Evolutionary conservation across 2,113 vertebrate genomes (phyloP), one percentile per base, ranked within the genome.

Genomic region (Heteronetta atricapilla): DNA sequence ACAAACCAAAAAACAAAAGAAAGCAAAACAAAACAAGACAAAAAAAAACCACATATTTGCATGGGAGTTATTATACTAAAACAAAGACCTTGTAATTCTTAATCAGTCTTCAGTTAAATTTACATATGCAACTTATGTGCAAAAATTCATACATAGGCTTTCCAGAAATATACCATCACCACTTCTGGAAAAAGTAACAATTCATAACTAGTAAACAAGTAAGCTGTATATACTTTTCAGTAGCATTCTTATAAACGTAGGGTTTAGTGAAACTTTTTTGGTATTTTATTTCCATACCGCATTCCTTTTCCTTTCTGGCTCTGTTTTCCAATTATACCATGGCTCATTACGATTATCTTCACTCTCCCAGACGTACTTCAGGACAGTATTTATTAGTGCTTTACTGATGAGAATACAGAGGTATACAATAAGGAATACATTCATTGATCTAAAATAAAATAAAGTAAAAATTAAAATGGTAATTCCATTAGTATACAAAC

Each of bases 351-450:
- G 96, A 97, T 98, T 98, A 3, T 98, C 97, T 46, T 99, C 97
- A 6, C 98, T 99, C 98, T 99, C 99, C 99, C 99, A 99, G 38
- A 98, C 97, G 7, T 99, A 99, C 80, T 99, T 99, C 64, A 99
- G 96, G 34, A 96, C 82, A 1, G 99, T 99, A 97, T 99, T 99
- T 97, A 99, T 97, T 86, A 99, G 59, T 10, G 99, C 98, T 97
- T 99, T 99, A 95, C 98, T 98, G 97, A 99, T 98, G 42, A 99
- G 98, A 80, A 99, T 99, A 95, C 99, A 99, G 90, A 99, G 98
- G 97, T 99, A 99, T 66, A 99, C 99, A 66, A 99, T 86, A 94
- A 99, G 98, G 97, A 99, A 99, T 46, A 98, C 97, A 73, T 99
- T 99, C 99, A 99, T 99, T 13, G 99, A 99, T 95, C 99, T 99